Evolutionary conservation across 2,797 vertebrate genomes (phyloP), one percentile per base, ranked within the genome.

Genomic region (Notolabrus celidotus): DNA sequence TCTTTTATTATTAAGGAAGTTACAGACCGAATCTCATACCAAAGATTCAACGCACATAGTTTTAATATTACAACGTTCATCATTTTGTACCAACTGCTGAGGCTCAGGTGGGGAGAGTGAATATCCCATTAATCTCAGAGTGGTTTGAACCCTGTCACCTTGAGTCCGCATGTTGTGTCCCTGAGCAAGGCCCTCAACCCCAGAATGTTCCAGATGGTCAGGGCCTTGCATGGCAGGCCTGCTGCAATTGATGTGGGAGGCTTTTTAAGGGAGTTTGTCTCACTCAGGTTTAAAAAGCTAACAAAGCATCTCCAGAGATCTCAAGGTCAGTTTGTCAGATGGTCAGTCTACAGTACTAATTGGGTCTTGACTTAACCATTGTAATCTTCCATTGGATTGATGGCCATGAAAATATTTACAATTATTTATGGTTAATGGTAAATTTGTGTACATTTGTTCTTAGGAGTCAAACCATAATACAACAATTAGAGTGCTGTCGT

Each of bases 71-170:
- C 5, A 29, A 12, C 39, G 49, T 57, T 58, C 41, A 51, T 22
- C 19, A 22, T 23, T 22, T 25, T 38, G 19, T 33, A 20, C 0
- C 11, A 10, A n/a, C 23, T 38, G 27, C 42, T 55, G 22, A 23
- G 51, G 46, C 61, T 77, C 41, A 73, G 55, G 27, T 72, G n/a
- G 36, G 49, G n/a, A n/a, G 54, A 66, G 23, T 14, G 49, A 46
- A 20, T 52, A 4, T 9, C 27, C n/a, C 15, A 25, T 66, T 77
- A 58, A 53, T 47, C 27, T 57, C 7, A 1, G 16, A 16, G 27
- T 36, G 42, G 51, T 60, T 50, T 15, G 10, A 61, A 49, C 20
- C 23, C 19, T n/a, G 23, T 15, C 55, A 33, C 33, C 4, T 46
- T 49, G 12, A 72, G 23, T 33, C 20, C 19, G 38, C 31, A 27